Evolutionary conservation across 2,888 invertebrate species (phyloP).

Genomic region (Ypsolopha scabrella): DNA sequence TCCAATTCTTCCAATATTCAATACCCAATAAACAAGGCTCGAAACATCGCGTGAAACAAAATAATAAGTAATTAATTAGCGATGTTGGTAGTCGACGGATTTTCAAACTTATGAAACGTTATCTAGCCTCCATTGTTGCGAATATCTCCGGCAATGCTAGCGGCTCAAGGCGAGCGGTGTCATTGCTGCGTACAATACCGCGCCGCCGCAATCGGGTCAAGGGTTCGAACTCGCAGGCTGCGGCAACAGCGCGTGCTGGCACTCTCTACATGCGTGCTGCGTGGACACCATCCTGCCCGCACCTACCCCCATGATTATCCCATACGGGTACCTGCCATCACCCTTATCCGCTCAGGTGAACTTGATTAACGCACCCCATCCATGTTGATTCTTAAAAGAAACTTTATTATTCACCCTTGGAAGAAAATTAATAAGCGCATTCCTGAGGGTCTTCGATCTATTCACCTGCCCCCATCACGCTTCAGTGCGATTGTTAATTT

Average conservation of each 20-base stretch:
- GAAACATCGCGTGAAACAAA: not conserved
- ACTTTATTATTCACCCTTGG: conserved; percentile 5
- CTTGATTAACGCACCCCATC: conserved; percentile 46
- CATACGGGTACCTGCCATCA: conserved; percentile 40
- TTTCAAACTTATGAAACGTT: conserved; percentile 67
- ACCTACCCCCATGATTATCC: conserved; percentile 17
- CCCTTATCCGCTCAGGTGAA: conserved; percentile 54
- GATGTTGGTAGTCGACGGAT: conserved; percentile 51
- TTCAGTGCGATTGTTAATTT: conserved; percentile 31
- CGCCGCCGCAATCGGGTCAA: conserved; percentile 60
- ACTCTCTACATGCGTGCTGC: conserved; percentile 5
- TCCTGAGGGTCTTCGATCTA: conserved; percentile 31
- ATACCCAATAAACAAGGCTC: no score
- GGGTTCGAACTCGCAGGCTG: conserved; percentile 44
- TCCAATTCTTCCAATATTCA: no score
- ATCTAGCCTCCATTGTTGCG: conserved; percentile 71
- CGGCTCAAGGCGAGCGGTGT: conserved; percentile 68
- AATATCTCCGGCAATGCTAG: conserved; percentile 68
- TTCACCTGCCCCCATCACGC: conserved; percentile 47
- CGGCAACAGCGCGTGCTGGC: conserved; percentile 20
- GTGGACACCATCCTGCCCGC: conserved; percentile 1
- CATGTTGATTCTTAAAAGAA: conserved; percentile 1
- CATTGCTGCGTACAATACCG: conserved; percentile 67
- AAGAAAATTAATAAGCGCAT: conserved; percentile 30
- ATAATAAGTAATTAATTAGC: conserved; percentile 35